phyloP scores from a whole-genome alignment of 2,888 invertebrate species.

The Mermis nigrescens region DNA sequence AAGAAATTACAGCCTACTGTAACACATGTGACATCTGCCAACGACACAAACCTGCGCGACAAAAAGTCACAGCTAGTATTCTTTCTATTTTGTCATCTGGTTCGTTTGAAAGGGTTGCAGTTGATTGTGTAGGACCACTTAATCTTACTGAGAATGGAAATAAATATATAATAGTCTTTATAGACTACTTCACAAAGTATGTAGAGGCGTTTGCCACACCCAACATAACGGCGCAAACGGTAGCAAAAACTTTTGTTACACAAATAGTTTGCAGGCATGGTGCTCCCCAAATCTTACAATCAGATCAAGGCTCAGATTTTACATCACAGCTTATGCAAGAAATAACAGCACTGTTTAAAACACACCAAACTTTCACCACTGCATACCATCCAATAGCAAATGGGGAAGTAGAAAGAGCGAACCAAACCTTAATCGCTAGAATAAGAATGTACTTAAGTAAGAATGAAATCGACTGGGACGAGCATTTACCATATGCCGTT shows the following conservation, averaged over 20 bases:
- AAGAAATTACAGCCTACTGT: background rate
- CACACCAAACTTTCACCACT: background rate
- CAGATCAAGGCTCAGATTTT: background rate
- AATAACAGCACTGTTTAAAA: background rate
- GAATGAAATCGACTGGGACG: background rate
- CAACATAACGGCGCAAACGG: background rate
- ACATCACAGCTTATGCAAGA: background rate
- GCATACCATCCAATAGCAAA: background rate
- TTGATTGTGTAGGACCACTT: background rate
- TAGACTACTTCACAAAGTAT: background rate
- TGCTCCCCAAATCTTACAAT: background rate
- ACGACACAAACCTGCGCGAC: background rate
- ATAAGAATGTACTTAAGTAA: background rate
- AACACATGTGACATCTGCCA: background rate
- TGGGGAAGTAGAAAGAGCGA: background rate
- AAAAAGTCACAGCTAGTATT: background rate
- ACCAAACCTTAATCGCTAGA: background rate
- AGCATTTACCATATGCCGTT: background rate
- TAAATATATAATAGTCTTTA: constrained; percentile 4
- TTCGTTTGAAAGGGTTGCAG: background rate
- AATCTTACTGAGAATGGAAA: background rate
- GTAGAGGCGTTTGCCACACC: background rate
- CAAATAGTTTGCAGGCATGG: background rate
- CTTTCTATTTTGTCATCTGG: background rate
- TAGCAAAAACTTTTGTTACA: background rate